Percentiles rank a stretch among this genome's conserved stretches.
phyloP scores from a whole-genome alignment of 2,797 vertebrate genomes.

The Coregonus suidteri region DNA sequence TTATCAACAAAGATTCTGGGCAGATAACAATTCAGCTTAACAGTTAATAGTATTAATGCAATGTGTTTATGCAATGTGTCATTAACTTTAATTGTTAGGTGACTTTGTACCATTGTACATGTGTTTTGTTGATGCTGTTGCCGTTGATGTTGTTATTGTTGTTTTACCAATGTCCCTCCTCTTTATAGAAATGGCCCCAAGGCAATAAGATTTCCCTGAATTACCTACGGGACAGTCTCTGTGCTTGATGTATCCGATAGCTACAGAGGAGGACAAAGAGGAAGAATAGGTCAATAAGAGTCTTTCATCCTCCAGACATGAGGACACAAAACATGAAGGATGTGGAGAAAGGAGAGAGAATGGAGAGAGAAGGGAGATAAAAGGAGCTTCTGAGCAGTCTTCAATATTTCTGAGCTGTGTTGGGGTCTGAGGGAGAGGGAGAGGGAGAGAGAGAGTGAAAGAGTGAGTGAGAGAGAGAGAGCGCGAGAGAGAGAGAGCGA shows the following conservation, averaged over 20 bases:
- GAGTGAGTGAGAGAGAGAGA: too few species aligned
- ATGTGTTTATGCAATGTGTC: too few species aligned
- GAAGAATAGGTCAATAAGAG: not conserved
- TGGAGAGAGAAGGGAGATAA: constrained; percentile 25
- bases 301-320: constrained; percentile 5
- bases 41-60: too few species aligned
- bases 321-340: constrained; percentile 35
- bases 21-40: too few species aligned
- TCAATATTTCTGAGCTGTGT: constrained; percentile 41
- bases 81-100: too few species aligned
- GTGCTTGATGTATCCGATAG: not conserved
- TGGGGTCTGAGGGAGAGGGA: not conserved
- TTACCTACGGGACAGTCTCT: not conserved
- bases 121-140: too few species aligned
- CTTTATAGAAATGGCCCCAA: not conserved
- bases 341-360: constrained; percentile 17
- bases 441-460: not conserved
- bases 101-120: too few species aligned
- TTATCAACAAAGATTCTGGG: too few species aligned
- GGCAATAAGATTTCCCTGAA: not conserved
- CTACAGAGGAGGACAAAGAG: not conserved
- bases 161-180: too few species aligned
- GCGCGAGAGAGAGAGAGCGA: too few species aligned
- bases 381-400: constrained; percentile 43
- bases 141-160: too few species aligned